Base-by-base conservation (phyloP, 1,140 invertebrate genomes). In the Triops longicaudatus region DNA sequence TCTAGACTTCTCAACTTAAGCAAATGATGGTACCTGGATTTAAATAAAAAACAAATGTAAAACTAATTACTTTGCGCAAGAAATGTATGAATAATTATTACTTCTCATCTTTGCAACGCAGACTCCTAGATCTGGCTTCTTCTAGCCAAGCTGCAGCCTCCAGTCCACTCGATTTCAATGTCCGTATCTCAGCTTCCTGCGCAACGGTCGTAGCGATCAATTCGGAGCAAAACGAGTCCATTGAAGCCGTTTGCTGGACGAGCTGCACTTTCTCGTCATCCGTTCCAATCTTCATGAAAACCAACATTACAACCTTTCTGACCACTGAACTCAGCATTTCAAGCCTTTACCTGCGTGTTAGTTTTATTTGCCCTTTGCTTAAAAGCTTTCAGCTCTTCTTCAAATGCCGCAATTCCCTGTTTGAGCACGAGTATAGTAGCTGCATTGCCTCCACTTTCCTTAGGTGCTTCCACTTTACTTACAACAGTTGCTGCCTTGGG, bases 71-170 rank as follows among this genome's bases (percentile, higher is more conserved):
- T 17, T 63, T 14, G 5, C 50, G 6, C 22, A 63, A 63, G 22
- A 44, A 5, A 44, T n/a, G n/a, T n/a, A n/a, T n/a, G 3, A 17
- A 44, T 17, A 44, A 84, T n/a, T 37, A 85, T 82, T 81, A 89
- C 87, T 87, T 84, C 72, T 89, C 86, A 80, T 90, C 87, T 73
- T 84, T 85, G 14, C 82, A 83, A 37, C 82, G 82, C 26, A 83
- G 80, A 76, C 82, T 80, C 78, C 86, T 83, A 10, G 88, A 87
- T 22, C 86, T 84, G 4, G 88, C 88, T 78, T 91, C 89, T 75
- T 89, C 88, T 42, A 89, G 84, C 74, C 89, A 89, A 4, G 88
- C 87, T 82, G 88, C 90, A 0, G 88, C 84, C 76, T 90, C 87
- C 26, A 89, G 86, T 0, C 90, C 79, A 41, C 85, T 85, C 78